phyloP scores from a whole-genome alignment of 1,140 invertebrate species.

The Heliconius himera region DNA sequence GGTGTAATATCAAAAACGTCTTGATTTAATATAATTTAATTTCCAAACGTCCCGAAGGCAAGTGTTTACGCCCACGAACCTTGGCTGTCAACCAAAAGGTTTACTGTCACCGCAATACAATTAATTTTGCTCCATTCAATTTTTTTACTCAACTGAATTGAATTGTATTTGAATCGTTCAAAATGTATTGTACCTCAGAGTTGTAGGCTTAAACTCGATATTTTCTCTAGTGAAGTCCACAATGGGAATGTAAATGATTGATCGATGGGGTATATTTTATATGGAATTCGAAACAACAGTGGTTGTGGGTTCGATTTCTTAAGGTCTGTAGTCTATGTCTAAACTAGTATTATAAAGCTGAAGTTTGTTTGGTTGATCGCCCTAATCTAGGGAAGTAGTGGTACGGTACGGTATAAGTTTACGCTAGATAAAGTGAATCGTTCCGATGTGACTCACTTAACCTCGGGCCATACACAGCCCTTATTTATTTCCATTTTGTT shows the following conservation, averaged over 20 bases:
- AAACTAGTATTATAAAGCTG: no score
- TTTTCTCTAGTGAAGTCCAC: not conserved
- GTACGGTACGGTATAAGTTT: no score
- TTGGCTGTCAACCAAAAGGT: constrained; percentile 1
- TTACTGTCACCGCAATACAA: constrained; percentile 1
- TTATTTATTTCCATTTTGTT: no score
- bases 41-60: not conserved
- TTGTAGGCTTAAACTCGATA: not conserved
- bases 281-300: not conserved
- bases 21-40: not conserved
- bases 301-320: no score
- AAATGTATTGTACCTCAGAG: constrained; percentile 1
- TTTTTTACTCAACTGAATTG: not conserved
- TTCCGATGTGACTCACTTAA: no score
- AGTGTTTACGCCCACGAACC: not conserved
- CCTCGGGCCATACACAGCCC: no score
- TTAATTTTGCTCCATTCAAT: constrained; percentile 9
- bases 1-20: not conserved
- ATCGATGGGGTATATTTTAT: not conserved
- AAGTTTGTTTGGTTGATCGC: no score
- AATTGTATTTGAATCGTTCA: not conserved
- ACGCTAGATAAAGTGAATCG: no score
- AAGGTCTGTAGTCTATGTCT: no score
- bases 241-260: constrained; percentile 1
- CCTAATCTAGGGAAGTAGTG: no score